Evolutionary conservation across 2,888 invertebrate genomes (phyloP), one percentile per base, ranked within the genome.

Genomic region (Chalcis sispes): DNA sequence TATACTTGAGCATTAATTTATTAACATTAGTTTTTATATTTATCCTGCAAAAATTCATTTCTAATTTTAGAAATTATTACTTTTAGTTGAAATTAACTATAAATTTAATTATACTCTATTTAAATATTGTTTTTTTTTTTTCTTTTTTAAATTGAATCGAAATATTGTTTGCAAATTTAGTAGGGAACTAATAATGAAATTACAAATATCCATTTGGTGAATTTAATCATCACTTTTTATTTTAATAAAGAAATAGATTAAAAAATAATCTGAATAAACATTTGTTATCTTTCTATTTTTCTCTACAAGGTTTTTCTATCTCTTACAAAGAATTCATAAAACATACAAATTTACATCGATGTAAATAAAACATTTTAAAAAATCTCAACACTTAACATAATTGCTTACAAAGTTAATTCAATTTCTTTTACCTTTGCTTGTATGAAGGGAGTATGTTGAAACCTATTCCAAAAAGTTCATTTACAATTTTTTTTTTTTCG

Each of bases 181-280:
- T n/a, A n/a, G n/a, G n/a, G n/a, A n/a, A n/a, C n/a, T n/a, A n/a
- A n/a, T n/a, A n/a, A n/a, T n/a, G n/a, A n/a, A n/a, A n/a, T n/a
- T n/a, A n/a, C n/a, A n/a, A n/a, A n/a, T n/a, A n/a, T n/a, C n/a
- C n/a, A n/a, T n/a, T n/a, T n/a, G n/a, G n/a, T n/a, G n/a, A n/a
- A n/a, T n/a, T n/a, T n/a, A n/a, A n/a, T n/a, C n/a, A n/a, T n/a
- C n/a, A n/a, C n/a, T n/a, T 59, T 70, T 65, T 70, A 75, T 71
- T 74, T 72, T 23, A 48, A 52, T 75, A 71, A 66, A 75, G 20
- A 71, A 66, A 67, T 76, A 76, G 36, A 56, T 69, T 56, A 15
- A 70, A 64, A 64, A 72, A 70, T 64, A 71, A 72, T 76, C 32
- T 62, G 56, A 67, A 67, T 36, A 62, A 72, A 56, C 58, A 32